Conservation (phyloP, 2,888 invertebrate species). For the Bedellia somnulentella region DNA sequence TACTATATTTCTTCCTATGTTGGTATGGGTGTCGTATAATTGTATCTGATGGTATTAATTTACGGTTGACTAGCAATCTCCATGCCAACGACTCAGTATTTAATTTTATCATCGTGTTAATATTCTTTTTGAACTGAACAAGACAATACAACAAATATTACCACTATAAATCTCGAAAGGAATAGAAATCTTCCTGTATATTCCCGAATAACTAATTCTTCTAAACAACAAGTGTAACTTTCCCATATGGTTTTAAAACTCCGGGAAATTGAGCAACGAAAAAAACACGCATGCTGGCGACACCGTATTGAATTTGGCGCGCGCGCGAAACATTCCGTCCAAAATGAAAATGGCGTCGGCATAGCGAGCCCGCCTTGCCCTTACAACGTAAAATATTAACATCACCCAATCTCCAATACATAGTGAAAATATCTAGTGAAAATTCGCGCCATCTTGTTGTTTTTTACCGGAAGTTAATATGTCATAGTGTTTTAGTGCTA, state of each 20-base stretch:
- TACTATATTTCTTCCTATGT: too few relatives aligned
- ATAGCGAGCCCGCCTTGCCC: slow-evolving; percentile 38
- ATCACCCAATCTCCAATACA: slow-evolving; percentile 18
- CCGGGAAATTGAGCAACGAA: not conserved
- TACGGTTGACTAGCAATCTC: too few relatives aligned
- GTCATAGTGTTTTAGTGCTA: slow-evolving; percentile 36
- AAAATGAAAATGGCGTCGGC: slow-evolving; percentile 47
- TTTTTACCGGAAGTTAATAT: slow-evolving; percentile 27
- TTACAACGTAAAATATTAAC: slow-evolving; percentile 16
- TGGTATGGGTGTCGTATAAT: too few relatives aligned
- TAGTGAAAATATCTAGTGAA: not conserved
- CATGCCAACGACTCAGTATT: too few relatives aligned
- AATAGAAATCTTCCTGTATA: not conserved
- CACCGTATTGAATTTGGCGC: slow-evolving; percentile 34
- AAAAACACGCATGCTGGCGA: slow-evolving; percentile 15
- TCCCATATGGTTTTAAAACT: too few relatives aligned
- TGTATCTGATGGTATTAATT: too few relatives aligned
- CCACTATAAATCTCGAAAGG: too few relatives aligned
- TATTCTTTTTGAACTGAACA: too few relatives aligned
- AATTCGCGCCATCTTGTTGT: not conserved
- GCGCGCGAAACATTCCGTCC: slow-evolving; percentile 42
- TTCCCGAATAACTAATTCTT: not conserved
- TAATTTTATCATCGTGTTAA: too few relatives aligned
- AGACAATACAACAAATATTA: too few relatives aligned
- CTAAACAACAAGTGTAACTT: too few relatives aligned